These are phyloP conservation scores for Formicarius rufipectus DNA, from an alignment of 2,113 vertebrate species.

Conservation along the genomic window DNA sequence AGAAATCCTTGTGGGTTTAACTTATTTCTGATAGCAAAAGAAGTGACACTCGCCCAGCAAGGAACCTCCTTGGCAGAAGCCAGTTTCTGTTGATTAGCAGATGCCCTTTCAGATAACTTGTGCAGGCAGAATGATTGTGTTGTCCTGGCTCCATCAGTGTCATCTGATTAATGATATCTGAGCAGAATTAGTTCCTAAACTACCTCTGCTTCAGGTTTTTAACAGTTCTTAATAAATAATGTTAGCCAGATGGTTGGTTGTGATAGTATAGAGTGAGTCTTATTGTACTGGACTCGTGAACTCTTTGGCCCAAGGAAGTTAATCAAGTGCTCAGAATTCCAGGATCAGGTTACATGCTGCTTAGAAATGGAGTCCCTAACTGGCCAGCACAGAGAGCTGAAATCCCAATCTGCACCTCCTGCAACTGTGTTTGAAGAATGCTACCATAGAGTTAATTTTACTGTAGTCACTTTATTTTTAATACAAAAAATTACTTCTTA, in stretches of 20 bases:
- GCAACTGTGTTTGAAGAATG: background rate
- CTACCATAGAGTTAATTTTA: constrained; percentile 1
- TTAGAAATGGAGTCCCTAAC: background rate
- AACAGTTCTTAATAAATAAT: background rate
- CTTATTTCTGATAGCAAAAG: background rate
- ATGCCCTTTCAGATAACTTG: background rate
- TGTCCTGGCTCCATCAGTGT: background rate
- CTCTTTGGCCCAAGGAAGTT: background rate
- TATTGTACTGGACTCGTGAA: background rate
- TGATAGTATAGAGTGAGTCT: background rate
- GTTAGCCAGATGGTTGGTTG: background rate
- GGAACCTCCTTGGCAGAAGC: background rate
- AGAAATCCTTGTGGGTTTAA: background rate
- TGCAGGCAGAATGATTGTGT: background rate
- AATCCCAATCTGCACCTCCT: background rate
- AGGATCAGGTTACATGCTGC: background rate
- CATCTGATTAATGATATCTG: background rate
- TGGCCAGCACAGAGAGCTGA: background rate
- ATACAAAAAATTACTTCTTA: constrained; percentile 1
- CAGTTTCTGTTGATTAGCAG: background rate
- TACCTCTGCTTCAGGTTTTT: background rate
- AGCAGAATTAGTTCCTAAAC: background rate
- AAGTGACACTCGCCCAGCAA: background rate
- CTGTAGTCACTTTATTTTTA: constrained; percentile 41
- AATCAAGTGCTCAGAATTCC: background rate